Base-by-base conservation (phyloP, 2,113 vertebrate genomes). In the Perognathus longimembris region DNA sequence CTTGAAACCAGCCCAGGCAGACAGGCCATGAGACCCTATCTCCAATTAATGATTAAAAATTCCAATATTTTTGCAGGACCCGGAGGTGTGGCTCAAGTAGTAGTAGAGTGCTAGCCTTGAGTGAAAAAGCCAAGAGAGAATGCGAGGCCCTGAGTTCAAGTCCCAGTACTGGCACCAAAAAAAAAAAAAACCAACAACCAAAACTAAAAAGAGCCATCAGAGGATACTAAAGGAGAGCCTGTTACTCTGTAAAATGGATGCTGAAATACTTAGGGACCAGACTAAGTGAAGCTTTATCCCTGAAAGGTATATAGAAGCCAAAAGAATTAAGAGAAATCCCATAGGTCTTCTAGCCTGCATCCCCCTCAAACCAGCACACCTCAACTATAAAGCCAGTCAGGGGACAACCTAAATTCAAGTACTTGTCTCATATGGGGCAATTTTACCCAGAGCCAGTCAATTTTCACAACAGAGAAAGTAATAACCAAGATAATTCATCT, bases 391-490 rank as follows among this genome's bases (percentile, higher is more conserved):
- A 86, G 57, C 40, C 63, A 50, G 0, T 80, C 71, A 64, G 14
- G n/a, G 73, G 26, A 74, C 74, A 66, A 28, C 70, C 36, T 32
- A 86, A 42, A 26, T 42, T 4, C 14, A 85, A 42, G 11, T 71
- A 36, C 26, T 24, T 22, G 38, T 77, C 89, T 94, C 26, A 88
- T 34, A 22, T 9, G 22, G 18, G 90, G 50, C 76, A 63, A 5
- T 80, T 93, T 92, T 73, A 71, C 63, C 84, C 64, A 59, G 11
- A 34, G 45, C 8, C 34, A n/a, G 20, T n/a, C 54, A 77, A 54
- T 69, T 82, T 64, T 64, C 75, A 87, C 34, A 94, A 38, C 59
- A 87, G n/a, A 64, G 59, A 91, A 69, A 91, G 15, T 20, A 10
- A 26, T 30, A 81, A 74, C 30, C n/a, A 79, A 67, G 10, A 24